Evolutionary conservation across 2,888 invertebrate species (phyloP).

Genomic region (Xestia rhomboidea): DNA sequence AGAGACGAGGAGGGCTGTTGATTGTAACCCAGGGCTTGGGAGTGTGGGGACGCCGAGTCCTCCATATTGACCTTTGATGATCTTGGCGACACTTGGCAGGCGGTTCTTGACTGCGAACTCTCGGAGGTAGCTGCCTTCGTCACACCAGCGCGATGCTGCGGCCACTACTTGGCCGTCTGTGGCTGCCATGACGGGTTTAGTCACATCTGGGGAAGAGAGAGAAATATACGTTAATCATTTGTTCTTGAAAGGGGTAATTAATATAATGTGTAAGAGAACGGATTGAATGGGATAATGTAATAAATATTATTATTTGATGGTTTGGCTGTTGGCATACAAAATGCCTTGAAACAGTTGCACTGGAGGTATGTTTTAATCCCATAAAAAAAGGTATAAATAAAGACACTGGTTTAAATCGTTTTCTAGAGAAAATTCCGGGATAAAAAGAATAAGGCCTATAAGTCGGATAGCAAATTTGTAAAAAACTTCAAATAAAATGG

Average conservation of each 20-base stretch:
- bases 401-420: too few relatives aligned
- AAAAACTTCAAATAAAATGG: too few relatives aligned
- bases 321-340: too few relatives aligned
- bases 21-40: slow-evolving; percentile 96
- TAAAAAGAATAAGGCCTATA: too few relatives aligned
- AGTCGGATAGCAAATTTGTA: too few relatives aligned
- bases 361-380: too few relatives aligned
- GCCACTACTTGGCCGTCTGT: slow-evolving; percentile 97
- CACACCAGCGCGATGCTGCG: slow-evolving; percentile 95
- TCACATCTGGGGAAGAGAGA: slow-evolving; percentile 89
- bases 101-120: slow-evolving; percentile 94
- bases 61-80: slow-evolving; percentile 98
- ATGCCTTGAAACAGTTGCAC: too few relatives aligned
- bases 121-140: slow-evolving; percentile 93
- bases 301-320: too few relatives aligned
- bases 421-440: too few relatives aligned
- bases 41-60: slow-evolving; percentile 97
- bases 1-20: slow-evolving; percentile 96
- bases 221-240: slow-evolving; percentile 8
- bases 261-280: too few relatives aligned
- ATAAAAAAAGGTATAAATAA: too few relatives aligned
- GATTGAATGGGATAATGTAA: too few relatives aligned
- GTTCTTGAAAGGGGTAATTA: background rate
- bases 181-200: slow-evolving; percentile 93
- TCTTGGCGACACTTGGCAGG: slow-evolving; percentile 96